Evolutionary conservation across 2,113 vertebrate genomes (phyloP).

Genomic region (Vidua macroura): DNA sequence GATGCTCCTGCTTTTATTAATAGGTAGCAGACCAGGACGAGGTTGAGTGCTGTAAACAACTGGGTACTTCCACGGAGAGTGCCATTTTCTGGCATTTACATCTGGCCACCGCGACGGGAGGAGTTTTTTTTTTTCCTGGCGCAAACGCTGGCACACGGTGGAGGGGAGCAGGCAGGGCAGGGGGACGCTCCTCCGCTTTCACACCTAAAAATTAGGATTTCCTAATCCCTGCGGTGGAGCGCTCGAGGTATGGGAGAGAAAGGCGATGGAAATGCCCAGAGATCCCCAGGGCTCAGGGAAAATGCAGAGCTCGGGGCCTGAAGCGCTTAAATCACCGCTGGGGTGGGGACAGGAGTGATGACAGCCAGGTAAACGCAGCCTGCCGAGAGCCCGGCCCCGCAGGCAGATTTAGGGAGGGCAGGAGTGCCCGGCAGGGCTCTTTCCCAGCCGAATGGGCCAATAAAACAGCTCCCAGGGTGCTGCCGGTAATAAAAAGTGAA

Average conservation of each 20-base stretch:
- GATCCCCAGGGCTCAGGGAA: not conserved
- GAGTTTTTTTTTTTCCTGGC: not conserved
- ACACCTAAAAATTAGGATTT: no score
- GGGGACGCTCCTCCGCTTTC: not conserved
- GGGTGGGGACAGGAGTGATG: not conserved
- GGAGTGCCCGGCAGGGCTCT: not conserved
- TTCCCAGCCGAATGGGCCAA: not conserved
- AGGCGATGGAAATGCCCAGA: not conserved
- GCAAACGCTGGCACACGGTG: rapidly evolving
- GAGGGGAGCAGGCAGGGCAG: not conserved
- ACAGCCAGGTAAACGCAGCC: slow-evolving; percentile 1
- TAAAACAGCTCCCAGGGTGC: slow-evolving; percentile 51
- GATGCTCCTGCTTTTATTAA: slow-evolving; percentile 33
- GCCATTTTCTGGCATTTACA: not conserved
- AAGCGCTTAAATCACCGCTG: not conserved
- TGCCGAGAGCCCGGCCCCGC: not conserved
- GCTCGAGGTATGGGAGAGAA: rapidly evolving
- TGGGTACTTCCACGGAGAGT: not conserved
- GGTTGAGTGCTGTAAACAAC: not conserved
- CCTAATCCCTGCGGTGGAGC: no score
- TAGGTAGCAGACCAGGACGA: slow-evolving; percentile 18
- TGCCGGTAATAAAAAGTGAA: slow-evolving; percentile 51
- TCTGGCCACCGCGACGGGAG: rapidly evolving
- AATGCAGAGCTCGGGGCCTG: not conserved
- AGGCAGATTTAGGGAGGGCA: slow-evolving; percentile 15